These are phyloP conservation scores for Aphelenchoides besseyi DNA, from an alignment of 1,140 invertebrate species.

Conservation along the genomic window DNA sequence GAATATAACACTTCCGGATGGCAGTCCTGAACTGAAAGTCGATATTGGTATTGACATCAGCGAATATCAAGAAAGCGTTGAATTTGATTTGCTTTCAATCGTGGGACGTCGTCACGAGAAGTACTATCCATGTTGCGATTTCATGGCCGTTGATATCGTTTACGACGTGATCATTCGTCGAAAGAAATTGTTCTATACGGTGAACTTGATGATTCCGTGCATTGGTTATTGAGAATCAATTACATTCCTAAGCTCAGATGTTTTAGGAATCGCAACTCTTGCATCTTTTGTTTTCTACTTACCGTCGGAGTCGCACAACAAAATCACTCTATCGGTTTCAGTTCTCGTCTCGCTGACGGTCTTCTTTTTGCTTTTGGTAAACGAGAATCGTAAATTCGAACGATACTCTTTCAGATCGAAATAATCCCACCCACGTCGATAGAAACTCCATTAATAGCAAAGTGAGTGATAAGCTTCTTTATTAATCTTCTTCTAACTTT, in stretches of 20 bases:
- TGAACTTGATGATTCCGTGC: constrained; percentile 68
- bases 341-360: constrained; percentile 82
- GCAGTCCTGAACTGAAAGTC: constrained; percentile 45
- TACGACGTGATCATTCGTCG: constrained; percentile 93
- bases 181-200: constrained; percentile 97
- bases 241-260: constrained; percentile 75
- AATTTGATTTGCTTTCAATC: constrained; percentile 97
- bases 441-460: constrained; percentile 88
- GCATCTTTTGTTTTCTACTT: constrained; percentile 66
- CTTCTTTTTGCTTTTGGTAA: constrained; percentile 93
- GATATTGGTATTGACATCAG: constrained; percentile 78
- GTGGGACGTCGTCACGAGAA: constrained; percentile 62
- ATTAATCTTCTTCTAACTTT: not conserved
- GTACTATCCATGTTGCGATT: constrained; percentile 74
- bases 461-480: constrained; percentile 84
- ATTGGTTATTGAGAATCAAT: no score
- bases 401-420: constrained; percentile 67
- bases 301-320: constrained; percentile 77
- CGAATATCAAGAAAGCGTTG: constrained; percentile 95
- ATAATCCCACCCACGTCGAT: constrained; percentile 93
- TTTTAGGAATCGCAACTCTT: constrained; percentile 72
- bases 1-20: constrained; percentile 36
- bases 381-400: constrained; percentile 69
- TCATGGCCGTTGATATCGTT: constrained; percentile 89
- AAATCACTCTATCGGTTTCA: constrained; percentile 55